Base-by-base conservation (phyloP, 1,140 invertebrate species). In the Dryas iulia region DNA sequence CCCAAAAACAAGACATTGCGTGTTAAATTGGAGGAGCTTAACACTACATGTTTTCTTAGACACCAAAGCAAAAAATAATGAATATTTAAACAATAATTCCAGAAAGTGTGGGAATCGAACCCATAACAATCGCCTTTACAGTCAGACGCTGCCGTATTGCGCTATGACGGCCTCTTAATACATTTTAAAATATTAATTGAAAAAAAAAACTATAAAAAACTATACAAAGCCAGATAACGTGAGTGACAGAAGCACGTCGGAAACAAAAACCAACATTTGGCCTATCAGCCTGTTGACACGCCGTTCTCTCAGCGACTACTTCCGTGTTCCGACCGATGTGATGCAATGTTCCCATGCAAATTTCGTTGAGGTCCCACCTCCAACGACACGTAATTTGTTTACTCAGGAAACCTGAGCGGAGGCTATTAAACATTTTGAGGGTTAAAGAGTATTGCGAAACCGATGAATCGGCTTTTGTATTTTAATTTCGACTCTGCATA, bases 341-440 rank as follows among this genome's bases (percentile, higher is more conserved):
- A 47, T 8, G 39, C 39, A 47, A 47, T 47, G 39, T 21, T 47
- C 21, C 18, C 39, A 47, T 47, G 39, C 39, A 47, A 47, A 47
- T 47, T 47, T 47, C 39, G n/a, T 6, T 47, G 39, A 47, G 18
- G 18, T 47, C 39, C 39, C 39, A 7, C 39, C 39, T 47, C 39
- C 39, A 18, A 21, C 21, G 39, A 47, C 39, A 47, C 39, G 39
- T 47, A 47, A 47, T 47, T 47, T 47, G 39, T 18, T 47, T 47
- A 47, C 39, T 47, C 39, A 47, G 39, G 39, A 47, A 47, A 47
- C 39, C 39, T 47, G 39, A 47, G 18, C 39, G 39, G 6, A 10
- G 39, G 39, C 39, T 47, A 47, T 47, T 47, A 47, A 47, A 47
- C 39, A 47, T 47, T 47, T 47, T 47, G 18, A 47, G 39, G 39